phyloP scores from a whole-genome alignment of 2,888 invertebrate species.

The Eupithecia exiguata region DNA sequence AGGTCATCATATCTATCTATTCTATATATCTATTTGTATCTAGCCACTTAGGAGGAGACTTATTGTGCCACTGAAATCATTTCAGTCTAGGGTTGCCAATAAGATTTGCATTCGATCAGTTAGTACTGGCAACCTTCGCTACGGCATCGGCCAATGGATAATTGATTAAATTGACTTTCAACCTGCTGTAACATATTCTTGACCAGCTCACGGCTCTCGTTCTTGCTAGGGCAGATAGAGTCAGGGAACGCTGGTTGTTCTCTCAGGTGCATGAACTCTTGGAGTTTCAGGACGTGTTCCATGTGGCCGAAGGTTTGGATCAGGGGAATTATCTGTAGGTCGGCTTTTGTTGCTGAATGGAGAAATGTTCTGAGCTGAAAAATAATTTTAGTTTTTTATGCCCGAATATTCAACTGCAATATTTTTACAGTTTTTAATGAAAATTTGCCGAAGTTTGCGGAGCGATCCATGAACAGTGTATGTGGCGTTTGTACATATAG shows the following conservation, averaged over 20 bases:
- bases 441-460: too few species aligned
- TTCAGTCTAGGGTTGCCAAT: too few species aligned
- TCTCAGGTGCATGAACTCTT: slow-evolving; percentile 86
- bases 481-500: too few species aligned
- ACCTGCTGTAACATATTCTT: slow-evolving; percentile 89
- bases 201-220: slow-evolving; percentile 83
- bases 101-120: too few species aligned
- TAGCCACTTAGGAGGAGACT: too few species aligned
- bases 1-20: too few species aligned
- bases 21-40: too few species aligned
- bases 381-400: not conserved
- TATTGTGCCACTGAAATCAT: too few species aligned
- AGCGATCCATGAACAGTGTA: too few species aligned
- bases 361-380: slow-evolving; percentile 66
- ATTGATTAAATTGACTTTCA: not conserved
- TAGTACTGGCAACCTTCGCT: too few species aligned
- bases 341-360: slow-evolving; percentile 76
- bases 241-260: slow-evolving; percentile 85
- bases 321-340: slow-evolving; percentile 89
- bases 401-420: not conserved
- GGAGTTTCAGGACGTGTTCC: slow-evolving; percentile 90
- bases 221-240: slow-evolving; percentile 88
- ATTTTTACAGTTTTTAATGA: not conserved
- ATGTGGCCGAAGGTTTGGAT: slow-evolving; percentile 95
- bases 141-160: too few species aligned